Percentiles rank a stretch among this genome's conserved stretches.
These are phyloP conservation scores for Aphidius gifuensis DNA, from an alignment of 1,140 invertebrate genomes.

Conservation along the genomic window DNA sequence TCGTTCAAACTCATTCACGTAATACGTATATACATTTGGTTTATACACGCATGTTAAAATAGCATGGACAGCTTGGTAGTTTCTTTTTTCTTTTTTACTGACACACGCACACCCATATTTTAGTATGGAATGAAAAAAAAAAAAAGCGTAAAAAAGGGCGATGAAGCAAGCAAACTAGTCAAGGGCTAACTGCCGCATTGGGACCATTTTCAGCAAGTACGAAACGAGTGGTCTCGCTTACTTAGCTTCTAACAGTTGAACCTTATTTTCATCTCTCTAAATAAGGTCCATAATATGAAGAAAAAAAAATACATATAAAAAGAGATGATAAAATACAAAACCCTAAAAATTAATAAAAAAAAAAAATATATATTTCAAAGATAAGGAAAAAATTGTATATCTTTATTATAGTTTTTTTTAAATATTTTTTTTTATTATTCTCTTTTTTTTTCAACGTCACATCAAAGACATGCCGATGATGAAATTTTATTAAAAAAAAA, in stretches of 20 bases:
- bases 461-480: too few species aligned
- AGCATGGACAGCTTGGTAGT: too few species aligned
- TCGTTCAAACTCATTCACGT: slow-evolving; percentile 24
- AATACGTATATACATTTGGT: slow-evolving; percentile 36
- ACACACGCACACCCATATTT: slow-evolving; percentile 7
- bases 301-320: not conserved
- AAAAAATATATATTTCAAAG: not conserved
- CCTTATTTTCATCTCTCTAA: slow-evolving; percentile 33
- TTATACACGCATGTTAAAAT: too few species aligned
- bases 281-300: not conserved
- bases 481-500: not conserved
- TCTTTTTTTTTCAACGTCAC: too few species aligned
- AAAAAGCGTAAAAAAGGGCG: slow-evolving; percentile 17
- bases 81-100: not conserved
- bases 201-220: slow-evolving; percentile 41
- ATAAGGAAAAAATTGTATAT: slow-evolving; percentile 2
- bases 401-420: too few species aligned
- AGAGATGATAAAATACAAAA: not conserved
- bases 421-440: too few species aligned
- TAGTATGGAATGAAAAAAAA: not conserved
- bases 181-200: slow-evolving; percentile 39
- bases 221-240: slow-evolving; percentile 38
- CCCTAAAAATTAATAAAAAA: not conserved
- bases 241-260: slow-evolving; percentile 36
- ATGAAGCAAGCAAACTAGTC: slow-evolving; percentile 9